Evolutionary conservation across 2,113 vertebrate genomes (phyloP), one percentile per base, ranked within the genome.

Genomic region (Myotis lucifugus): DNA sequence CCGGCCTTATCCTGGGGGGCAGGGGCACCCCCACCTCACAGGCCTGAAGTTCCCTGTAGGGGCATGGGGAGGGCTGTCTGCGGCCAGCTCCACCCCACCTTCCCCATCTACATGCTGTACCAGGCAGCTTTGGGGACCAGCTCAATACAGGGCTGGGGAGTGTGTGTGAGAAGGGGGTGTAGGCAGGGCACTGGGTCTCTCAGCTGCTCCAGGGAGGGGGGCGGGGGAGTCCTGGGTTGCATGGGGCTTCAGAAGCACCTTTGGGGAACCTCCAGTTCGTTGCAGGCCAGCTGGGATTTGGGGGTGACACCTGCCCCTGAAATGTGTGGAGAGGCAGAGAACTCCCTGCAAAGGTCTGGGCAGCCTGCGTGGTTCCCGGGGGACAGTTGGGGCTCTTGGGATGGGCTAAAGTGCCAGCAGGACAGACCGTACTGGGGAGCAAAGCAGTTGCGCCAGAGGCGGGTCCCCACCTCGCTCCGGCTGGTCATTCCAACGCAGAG

Each of bases 381-480:
- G 18, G 40, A 67, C 32, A 67, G n/a, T 1, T n/a, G 56, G 25
- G n/a, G 25, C 74, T 52, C 9, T 18, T 34, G 37, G 50, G 67
- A 27, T 48, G 27, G 40, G 34, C n/a, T 67, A 6, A 86, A 6
- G 15, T 56, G 72, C 37, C 0, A 1, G 37, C 17, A 17, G 42
- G 67, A 13, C 7, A 27, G 27, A 61, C 0, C 0, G n/a, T 14
- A 42, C 46, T 69, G 29, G 37, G 12, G 85, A 67, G 29, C 29
- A 42, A 10, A 73, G 72, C 5, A 25, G 23, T 15, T n/a, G n/a
- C 5, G 2, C 48, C 2, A 14, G 1, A 5, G 2, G 34, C 14
- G n/a, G 2, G 6, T 18, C 69, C 15, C 42, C 25, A 2, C 46
- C 78, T 59, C 10, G 0, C 7, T 50, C 23, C 59, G 64, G 34